Base-by-base conservation (phyloP, 2,797 vertebrate species). In the Anabas testudineus region DNA sequence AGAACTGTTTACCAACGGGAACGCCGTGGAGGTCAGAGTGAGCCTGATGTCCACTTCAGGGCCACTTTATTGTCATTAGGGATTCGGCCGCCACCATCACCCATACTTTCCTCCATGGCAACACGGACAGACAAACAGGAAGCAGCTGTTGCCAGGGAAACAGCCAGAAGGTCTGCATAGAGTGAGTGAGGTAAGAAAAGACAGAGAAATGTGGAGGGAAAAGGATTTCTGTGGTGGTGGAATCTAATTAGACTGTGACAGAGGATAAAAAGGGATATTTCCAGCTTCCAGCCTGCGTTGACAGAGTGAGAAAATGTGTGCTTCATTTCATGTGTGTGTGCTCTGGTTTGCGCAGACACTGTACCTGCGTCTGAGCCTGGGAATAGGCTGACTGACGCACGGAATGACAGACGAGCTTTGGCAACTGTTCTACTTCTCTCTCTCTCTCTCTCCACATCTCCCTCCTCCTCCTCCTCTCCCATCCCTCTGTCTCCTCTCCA, bases 121-220 rank as follows among this genome's bases (percentile, higher is more conserved):
- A 90, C 82, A 56, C 67, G 75, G 86, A 86, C 84, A 87, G 91
- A 91, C 91, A 94, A 93, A 93, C 92, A 93, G 92, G 93, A 95
- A 93, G 87, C 92, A 91, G 91, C 90, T 93, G 93, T 95, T 94
- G 90, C 93, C 90, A 93, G 80, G 93, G 93, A 91, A 93, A 94
- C 93, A 87, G 81, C 80, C 81, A 83, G 82, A 84, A 85, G 87
- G 78, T 88, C 80, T 87, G 70, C 69, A 70, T 84, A 80, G 81
- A 86, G 73, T 60, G 80, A 84, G 80, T 54, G 88, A 91, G 90
- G 90, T 92, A 92, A 89, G 78, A 88, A 85, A 82, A 62, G 80
- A 74, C 68, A 74, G 64, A 70, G 67, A 82, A 83, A 81, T 73
- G 84, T 70, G 63, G 30, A 80, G 46, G 69, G 63, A 67, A 77